These are phyloP conservation scores for Erebia epiphron DNA, from an alignment of 2,888 invertebrate species.

Conservation along the genomic window DNA sequence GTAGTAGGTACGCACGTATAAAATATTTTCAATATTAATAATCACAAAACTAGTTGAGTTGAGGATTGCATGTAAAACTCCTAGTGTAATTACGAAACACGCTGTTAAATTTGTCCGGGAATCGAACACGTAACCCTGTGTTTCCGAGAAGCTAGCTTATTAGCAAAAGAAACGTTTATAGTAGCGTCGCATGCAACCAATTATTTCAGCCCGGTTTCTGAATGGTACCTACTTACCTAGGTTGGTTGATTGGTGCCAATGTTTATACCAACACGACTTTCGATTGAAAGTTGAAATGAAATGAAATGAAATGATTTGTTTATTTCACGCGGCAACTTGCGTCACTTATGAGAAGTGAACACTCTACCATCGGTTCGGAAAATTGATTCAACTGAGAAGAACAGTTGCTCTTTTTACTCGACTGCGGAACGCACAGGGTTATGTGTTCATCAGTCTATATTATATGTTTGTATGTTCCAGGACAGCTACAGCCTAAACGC, in stretches of 20 bases:
- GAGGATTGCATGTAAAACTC: slow-evolving; percentile 30
- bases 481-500: too few relatives aligned
- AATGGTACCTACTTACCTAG: slow-evolving; percentile 5
- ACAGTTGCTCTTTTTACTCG: too few relatives aligned
- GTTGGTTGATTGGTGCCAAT: slow-evolving; percentile 28
- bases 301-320: not conserved
- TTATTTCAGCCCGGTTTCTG: slow-evolving; percentile 28
- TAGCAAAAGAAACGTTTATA: slow-evolving; percentile 46
- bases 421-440: too few relatives aligned
- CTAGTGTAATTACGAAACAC: slow-evolving; percentile 39
- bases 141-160: slow-evolving; percentile 46
- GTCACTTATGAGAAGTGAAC: too few relatives aligned
- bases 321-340: not conserved
- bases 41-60: slow-evolving; percentile 5
- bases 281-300: not conserved
- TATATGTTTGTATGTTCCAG: too few relatives aligned
- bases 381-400: too few relatives aligned
- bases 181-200: slow-evolving; percentile 48
- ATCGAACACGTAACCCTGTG: slow-evolving; percentile 40
- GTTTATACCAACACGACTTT: slow-evolving; percentile 20
- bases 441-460: too few relatives aligned
- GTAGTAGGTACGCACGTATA: too few relatives aligned
- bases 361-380: too few relatives aligned
- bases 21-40: slow-evolving; percentile 7
- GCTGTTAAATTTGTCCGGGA: slow-evolving; percentile 44